Base-by-base conservation (phyloP, 2,888 invertebrate genomes). In the Charanyca ferruginea region DNA sequence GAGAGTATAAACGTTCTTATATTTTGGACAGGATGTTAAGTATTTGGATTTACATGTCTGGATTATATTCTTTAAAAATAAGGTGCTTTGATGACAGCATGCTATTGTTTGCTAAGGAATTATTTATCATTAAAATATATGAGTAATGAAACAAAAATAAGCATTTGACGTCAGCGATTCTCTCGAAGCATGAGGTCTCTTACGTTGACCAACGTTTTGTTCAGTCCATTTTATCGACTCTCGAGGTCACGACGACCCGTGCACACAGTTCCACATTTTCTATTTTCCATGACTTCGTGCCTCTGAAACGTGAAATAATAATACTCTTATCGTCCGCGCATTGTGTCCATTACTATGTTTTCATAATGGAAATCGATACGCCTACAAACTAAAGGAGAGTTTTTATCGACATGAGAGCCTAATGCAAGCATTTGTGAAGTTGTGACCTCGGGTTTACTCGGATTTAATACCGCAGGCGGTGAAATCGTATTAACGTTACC, bases 291-390 rank as follows among this genome's bases (percentile, higher is more conserved):
- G 57, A 60, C 55, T 73, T 67, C 66, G 55, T 58, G 35, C 44
- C 62, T 44, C 35, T 35, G 60, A 73, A 80, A 79, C 66, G 79
- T 77, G 74, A 70, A 72, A 74, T 71, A 72, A 65, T 81, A 83
- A 86, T 83, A 79, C 81, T 85, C 80, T 87, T 85, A 86, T 82
- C 83, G 80, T 71, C 48, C 55, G 58, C 67, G 67, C 69, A 85
- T 83, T 85, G 83, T 81, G 79, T 84, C 87, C 85, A 87, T 89
- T 91, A 90, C 85, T 83, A 74, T 88, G 87, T 89, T 91, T 89
- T 89, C 86, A 83, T 89, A 90, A 90, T 89, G 87, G 89, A 91
- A 91, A 92, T 91, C 91, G 84, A 92, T 92, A 91, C 85, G 69
- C 66, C 81, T 80, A 85, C 83, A 89, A 90, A 88, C 85, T 87